Base-by-base conservation (phyloP, 2,113 vertebrate genomes). In the Cochlearius cochlearius region DNA sequence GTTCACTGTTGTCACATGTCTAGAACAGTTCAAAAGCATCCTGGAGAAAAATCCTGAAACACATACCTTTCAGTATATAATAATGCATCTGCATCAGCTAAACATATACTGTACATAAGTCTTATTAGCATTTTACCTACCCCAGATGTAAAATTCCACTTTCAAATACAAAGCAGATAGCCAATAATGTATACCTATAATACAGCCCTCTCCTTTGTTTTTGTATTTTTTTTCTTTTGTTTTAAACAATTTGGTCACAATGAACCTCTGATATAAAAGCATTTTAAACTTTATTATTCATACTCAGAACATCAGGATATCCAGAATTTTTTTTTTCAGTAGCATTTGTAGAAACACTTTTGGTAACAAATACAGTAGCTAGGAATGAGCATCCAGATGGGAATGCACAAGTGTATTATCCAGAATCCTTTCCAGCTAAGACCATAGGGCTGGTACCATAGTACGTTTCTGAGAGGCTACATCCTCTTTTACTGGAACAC, bases 261-360 rank as follows among this genome's bases (percentile, higher is more conserved):
- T 98, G 98, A 98, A 98, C 98, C 98, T 98, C 98, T 98, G 98
- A 98, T 98, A 98, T 97, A 98, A 98, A 98, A 98, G 98, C 98
- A 98, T 98, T 98, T 98, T 98, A 98, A 98, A 98, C 98, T 98
- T 98, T 98, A 98, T 98, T 98, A 98, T 98, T 98, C 98, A 98
- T 98, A 98, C 98, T 98, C 98, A 98, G 98, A 98, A 98, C 98
- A 98, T 98, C 97, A 98, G 98, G 98, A 98, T 98, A 98, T 98
- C 97, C 98, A 98, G 97, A 98, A 97, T n/a, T n/a, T n/a, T 97
- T 97, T 86, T 82, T 97, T 97, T 98, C 98, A 98, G 98, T 98
- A 98, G 98, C 98, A 98, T 98, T 98, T 98, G 98, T 98, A 98
- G 98, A 98, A 98, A 98, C 98, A 98, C 97, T 98, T 98, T 98